Evolutionary conservation across 2,113 vertebrate genomes (phyloP), one percentile per base, ranked within the genome.

Genomic region (Notarius lentiginosus): DNA sequence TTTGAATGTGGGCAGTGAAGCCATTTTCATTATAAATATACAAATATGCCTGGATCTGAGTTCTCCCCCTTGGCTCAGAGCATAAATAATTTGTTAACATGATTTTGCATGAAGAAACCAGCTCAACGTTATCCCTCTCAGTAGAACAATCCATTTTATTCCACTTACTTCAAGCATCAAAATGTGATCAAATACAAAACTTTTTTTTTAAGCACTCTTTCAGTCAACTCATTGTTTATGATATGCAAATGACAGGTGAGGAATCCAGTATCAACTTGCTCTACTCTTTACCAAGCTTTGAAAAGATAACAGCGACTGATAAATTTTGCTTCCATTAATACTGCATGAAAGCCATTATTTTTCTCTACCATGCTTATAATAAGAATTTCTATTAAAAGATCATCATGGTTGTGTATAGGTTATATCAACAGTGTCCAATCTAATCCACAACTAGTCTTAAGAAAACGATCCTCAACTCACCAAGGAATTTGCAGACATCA

Each of bases 401-500:
- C 30, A 17, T 15, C 66, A 34, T n/a, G 27, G 14, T 17, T 17
- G 11, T 18, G 22, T 18, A 5, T 17, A 14, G 30, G 55, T 9
- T 53, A 53, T 11, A 53, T 53, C 11, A 9, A 7, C 11, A 53
- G 7, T 11, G 11, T 68, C 65, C 65, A 15, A 15, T 22, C 30
- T 18, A 60, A 9, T 41, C 41, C 20, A 53, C 14, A 80, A 22
- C 8, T 9, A 79, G 27, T 56, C 17, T 41, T 5, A 11, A 22
- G n/a, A 20, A 61, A 79, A 66, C 63, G 60, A 70, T 80, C 15
- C 89, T 72, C 7, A 17, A 94, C 97, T 97, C 92, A 99, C 98
- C 96, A 0, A 99, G 94, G 89, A 95, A 95, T 88, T 96, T 96
- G 91, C 90, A 95, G 87, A 98, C 94, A 27, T 93, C 95, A 89